A percentile compares a stretch with the other conserved stretches of the same genome.
Conservation (phyloP, 53 echinoderm and acorn worm genomes). For the Temnopleurus reevesii region DNA sequence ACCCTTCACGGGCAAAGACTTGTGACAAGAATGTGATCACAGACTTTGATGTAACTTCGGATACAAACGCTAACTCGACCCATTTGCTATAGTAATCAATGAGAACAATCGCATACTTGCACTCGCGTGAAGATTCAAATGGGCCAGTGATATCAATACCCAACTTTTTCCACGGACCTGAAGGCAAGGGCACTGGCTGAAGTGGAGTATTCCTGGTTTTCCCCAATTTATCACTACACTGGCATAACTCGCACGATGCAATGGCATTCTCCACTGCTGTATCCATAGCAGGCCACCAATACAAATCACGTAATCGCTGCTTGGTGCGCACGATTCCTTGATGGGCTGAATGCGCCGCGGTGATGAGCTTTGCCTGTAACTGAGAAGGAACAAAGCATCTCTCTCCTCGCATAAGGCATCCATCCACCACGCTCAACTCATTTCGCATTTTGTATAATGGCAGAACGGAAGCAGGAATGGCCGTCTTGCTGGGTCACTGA, state of each 20-base stretch:
- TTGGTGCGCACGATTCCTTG: slow-evolving; percentile 67
- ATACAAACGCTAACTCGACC: slow-evolving; percentile 23
- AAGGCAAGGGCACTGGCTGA: slow-evolving; percentile 58
- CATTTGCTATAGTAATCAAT: slow-evolving; percentile 61
- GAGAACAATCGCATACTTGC: slow-evolving; percentile 44
- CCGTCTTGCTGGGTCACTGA: too few relatives aligned
- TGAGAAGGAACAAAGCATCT: neutral
- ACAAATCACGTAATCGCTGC: slow-evolving; percentile 54
- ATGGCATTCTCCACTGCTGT: slow-evolving; percentile 52
- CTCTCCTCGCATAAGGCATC: neutral
- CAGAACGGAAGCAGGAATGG: too few relatives aligned
- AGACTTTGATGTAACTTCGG: slow-evolving; percentile 51
- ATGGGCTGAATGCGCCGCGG: slow-evolving; percentile 63
- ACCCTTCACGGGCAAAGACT: slow-evolving; percentile 56
- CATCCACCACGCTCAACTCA: neutral
- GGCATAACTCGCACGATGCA: slow-evolving; percentile 49
- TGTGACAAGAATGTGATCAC: slow-evolving; percentile 36
- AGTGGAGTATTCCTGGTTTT: slow-evolving; percentile 52
- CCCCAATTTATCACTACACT: slow-evolving; percentile 62
- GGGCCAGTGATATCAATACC: slow-evolving; percentile 72
- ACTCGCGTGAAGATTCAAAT: slow-evolving; percentile 36
- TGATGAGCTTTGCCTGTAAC: neutral
- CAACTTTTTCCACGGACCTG: slow-evolving; percentile 62
- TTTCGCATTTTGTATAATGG: neutral
- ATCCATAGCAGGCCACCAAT: slow-evolving; percentile 68